Conservation (phyloP, 2,113 vertebrate species). For the Podiceps cristatus region DNA sequence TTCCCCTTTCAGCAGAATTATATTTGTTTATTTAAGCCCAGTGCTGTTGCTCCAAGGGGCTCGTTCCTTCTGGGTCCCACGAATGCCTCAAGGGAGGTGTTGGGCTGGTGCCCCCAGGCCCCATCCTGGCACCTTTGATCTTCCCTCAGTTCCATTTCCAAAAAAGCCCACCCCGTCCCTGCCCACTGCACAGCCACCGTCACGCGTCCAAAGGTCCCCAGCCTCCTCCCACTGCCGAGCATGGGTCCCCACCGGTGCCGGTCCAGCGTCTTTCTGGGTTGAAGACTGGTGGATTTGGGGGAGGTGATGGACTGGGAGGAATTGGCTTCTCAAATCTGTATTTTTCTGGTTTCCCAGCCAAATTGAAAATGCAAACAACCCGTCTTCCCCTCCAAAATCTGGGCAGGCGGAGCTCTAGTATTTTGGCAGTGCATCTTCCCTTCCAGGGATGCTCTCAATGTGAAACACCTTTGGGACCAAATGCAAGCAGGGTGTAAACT, state of each 20-base stretch:
- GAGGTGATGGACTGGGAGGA: background rate
- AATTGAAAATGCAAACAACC: background rate
- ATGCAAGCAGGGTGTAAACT: background rate
- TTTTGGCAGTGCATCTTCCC: background rate
- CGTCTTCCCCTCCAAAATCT: background rate
- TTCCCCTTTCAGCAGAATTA: background rate
- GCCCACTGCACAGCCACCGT: background rate
- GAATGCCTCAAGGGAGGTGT: background rate
- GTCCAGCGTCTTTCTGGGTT: background rate
- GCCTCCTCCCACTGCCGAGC: fast-evolving
- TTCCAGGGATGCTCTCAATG: background rate
- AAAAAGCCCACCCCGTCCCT: background rate
- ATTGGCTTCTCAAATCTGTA: background rate
- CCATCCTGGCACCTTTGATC: background rate
- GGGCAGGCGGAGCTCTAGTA: background rate
- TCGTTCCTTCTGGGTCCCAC: background rate
- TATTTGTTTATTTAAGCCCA: background rate
- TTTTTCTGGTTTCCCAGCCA: background rate
- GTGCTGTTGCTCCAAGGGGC: background rate
- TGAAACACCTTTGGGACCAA: background rate
- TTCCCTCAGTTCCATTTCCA: background rate
- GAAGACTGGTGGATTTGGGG: background rate
- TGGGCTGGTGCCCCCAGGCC: background rate
- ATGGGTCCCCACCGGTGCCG: fast-evolving
- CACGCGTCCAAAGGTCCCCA: fast-evolving